A percentile compares a stretch with the other conserved stretches of the same genome.
Evolutionary conservation across 2,888 invertebrate species (phyloP).

Genomic region (Lochmaea capreae): DNA sequence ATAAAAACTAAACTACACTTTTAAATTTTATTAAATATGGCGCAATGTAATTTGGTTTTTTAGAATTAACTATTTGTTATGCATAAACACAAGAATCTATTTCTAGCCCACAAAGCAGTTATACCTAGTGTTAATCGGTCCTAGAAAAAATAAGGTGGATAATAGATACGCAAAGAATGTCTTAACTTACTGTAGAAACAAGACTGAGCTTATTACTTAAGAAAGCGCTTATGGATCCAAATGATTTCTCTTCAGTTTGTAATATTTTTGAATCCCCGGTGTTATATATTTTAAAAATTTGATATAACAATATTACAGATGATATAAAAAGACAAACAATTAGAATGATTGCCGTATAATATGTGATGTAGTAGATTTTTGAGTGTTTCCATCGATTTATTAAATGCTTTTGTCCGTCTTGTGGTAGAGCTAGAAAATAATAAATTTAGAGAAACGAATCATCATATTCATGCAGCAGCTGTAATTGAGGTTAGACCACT

Average conservation of each 20-base stretch:
- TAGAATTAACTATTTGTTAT: too few relatives aligned
- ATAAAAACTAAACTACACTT: too few relatives aligned
- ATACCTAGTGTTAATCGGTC: too few relatives aligned
- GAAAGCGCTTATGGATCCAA: neutral
- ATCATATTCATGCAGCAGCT: neutral
- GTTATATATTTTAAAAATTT: neutral
- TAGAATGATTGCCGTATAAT: neutral
- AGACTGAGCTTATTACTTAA: neutral
- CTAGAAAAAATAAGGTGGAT: too few relatives aligned
- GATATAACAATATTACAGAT: neutral
- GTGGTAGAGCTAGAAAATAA: neutral
- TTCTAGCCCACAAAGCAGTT: too few relatives aligned
- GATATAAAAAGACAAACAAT: slow-evolving; percentile 13
- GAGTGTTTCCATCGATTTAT: neutral
- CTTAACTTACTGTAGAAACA: slow-evolving; percentile 9
- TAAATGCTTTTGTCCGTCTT: too few relatives aligned
- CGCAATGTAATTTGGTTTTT: too few relatives aligned
- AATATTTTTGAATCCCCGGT: neutral
- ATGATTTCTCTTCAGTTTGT: neutral
- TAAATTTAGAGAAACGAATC: neutral
- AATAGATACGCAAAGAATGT: too few relatives aligned
- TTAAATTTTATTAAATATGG: too few relatives aligned
- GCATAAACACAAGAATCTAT: too few relatives aligned
- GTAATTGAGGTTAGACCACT: neutral
- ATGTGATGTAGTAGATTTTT: neutral